Base-by-base conservation (phyloP, 2,888 invertebrate genomes). In the Polydrusus cervinus region DNA sequence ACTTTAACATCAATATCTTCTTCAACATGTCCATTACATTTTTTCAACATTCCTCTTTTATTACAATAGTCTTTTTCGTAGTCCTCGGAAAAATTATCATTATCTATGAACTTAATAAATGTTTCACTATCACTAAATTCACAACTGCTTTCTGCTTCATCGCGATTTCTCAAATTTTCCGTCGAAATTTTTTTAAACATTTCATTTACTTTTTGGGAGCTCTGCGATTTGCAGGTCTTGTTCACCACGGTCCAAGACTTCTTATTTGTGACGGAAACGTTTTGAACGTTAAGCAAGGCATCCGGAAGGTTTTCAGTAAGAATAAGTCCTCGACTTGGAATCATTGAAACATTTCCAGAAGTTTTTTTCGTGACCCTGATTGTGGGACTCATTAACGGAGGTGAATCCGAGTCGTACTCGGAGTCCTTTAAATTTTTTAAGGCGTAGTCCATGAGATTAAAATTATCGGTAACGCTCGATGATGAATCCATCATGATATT, bases 101-200 rank as follows among this genome's bases (percentile, higher is more conserved):
- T 40, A 11, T 53, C 53, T 10, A 64, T 53, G 11, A 57, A 61
- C 9, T 49, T 62, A 7, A 51, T 49, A 34, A 57, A 51, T 18
- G 43, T 47, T 18, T 30, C 55, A 16, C 20, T 47, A 25, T 53
- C 34, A 6, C 43, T 45, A 43, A 43, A 57, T 13, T 40, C 9
- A 10, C 47, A 20, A 34, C 16, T 34, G 45, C 38, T n/a, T 1
- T 43, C 3, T 10, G 14, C 38, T n/a, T 30, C 13, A 11, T 43
- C 45, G 7, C 40, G 18, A 14, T 3, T 11, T 9, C 40, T 10
- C 62, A 79, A 10, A 53, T 60, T 66, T 70, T 78, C 74, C 34
- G 65, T 40, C n/a, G 74, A 78, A 53, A 75, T 77, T 16, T 49
- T 74, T 25, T 80, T 70, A n/a, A 81, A 81, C 80, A 81, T 78